phyloP scores from a whole-genome alignment of 2,113 vertebrate genomes.

The Phylloscopus trochiloides region DNA sequence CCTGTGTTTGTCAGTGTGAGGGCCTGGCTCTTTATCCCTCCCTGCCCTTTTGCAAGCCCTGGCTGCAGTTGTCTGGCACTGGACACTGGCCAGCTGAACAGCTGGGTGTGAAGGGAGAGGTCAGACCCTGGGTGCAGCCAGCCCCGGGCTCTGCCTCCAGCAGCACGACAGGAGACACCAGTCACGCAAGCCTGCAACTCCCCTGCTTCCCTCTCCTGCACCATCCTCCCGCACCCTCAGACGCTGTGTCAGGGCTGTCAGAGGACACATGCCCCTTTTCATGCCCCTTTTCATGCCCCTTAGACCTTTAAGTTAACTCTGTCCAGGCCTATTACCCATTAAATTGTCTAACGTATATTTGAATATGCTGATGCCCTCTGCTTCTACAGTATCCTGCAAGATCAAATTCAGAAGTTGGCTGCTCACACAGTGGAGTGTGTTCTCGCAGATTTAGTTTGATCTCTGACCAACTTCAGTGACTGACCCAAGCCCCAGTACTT shows the following conservation, averaged over 20 bases:
- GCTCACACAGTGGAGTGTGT: background rate
- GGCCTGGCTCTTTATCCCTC: background rate
- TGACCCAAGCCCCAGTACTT: accelerated
- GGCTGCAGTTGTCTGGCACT: background rate
- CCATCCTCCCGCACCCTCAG: background rate
- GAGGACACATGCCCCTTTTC: background rate
- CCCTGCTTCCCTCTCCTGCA: background rate
- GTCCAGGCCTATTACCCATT: background rate
- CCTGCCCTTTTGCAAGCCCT: accelerated
- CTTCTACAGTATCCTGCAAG: background rate
- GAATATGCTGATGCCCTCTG: background rate
- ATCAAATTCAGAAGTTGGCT: background rate
- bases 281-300: background rate
- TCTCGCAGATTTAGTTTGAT: background rate
- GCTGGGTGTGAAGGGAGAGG: background rate
- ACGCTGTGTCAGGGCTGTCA: background rate
- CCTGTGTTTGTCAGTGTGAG: background rate
- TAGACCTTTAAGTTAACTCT: background rate
- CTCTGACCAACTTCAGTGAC: background rate
- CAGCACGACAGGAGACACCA: accelerated
- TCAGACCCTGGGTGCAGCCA: background rate
- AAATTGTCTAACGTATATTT: background rate
- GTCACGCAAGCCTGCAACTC: background rate
- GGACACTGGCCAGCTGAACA: background rate
- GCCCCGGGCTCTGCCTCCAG: background rate